Percentiles rank a stretch among this genome's conserved stretches.
Conservation (phyloP, 2,888 invertebrate species). For the Minunthozetes semirufus region DNA sequence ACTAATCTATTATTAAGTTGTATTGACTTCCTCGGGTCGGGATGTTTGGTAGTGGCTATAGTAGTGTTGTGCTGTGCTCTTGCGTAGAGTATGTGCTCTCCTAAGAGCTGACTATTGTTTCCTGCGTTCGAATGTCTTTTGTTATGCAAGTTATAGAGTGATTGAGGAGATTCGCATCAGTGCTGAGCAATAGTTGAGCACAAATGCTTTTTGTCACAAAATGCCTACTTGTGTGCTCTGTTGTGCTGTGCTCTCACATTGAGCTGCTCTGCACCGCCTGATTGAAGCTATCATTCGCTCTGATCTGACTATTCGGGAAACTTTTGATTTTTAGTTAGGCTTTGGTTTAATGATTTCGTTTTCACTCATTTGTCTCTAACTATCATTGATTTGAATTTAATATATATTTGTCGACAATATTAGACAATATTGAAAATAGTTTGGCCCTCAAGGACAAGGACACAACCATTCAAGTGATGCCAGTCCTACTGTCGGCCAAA, state of each 20-base stretch:
- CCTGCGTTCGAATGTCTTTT: constrained; percentile 10
- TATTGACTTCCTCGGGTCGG: neutral
- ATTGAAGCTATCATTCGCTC: constrained; percentile 18
- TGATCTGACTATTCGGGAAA: constrained; percentile 13
- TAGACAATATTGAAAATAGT: constrained; percentile 5
- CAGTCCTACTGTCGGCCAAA: neutral
- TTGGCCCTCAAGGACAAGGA: constrained; percentile 14
- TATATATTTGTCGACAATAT: constrained; percentile 5
- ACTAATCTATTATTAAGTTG: constrained; percentile 13
- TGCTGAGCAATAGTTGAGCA: neutral
- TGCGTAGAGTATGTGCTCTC: neutral
- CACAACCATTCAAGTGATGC: neutral
- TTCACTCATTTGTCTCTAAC: neutral
- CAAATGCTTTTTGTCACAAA: constrained; percentile 12
- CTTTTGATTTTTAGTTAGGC: neutral
- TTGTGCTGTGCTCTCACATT: neutral
- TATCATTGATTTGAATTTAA: neutral
- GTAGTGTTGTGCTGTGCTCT: neutral
- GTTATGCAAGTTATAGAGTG: constrained; percentile 5
- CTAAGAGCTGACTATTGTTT: constrained; percentile 1
- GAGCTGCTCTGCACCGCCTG: neutral
- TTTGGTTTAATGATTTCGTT: neutral
- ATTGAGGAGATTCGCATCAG: constrained; percentile 26
- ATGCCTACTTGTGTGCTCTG: neutral
- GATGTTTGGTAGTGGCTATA: neutral